Conservation (phyloP, 2,113 vertebrate species). For the Malaclemys terrapin region DNA sequence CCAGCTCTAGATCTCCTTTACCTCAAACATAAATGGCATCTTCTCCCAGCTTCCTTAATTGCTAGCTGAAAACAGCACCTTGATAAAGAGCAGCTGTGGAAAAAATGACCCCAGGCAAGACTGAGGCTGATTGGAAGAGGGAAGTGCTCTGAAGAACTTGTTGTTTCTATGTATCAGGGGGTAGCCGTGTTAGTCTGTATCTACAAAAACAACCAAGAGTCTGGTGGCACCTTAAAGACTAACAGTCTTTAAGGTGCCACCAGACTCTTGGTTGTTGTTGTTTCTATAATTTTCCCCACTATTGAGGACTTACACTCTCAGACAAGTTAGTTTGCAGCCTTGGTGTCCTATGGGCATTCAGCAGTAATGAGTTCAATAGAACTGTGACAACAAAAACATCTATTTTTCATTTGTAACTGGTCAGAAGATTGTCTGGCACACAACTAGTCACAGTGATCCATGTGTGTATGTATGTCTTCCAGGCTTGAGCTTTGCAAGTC, state of each 20-base stretch:
- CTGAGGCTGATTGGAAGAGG: not conserved
- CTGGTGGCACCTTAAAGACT: too few species aligned
- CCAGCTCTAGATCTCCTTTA: not conserved
- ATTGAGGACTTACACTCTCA: slow-evolving; percentile 12
- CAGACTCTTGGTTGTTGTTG: too few species aligned
- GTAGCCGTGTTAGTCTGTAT: too few species aligned
- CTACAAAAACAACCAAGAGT: too few species aligned
- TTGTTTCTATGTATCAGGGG: slow-evolving; percentile 36
- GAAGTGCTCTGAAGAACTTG: not conserved
- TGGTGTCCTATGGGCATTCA: not conserved
- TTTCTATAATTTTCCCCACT: slow-evolving; percentile 29
- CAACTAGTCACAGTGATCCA: not conserved
- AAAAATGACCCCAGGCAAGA: slow-evolving; percentile 6
- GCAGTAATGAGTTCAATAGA: slow-evolving; percentile 4
- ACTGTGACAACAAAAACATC: not conserved
- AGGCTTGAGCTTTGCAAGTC: not conserved
- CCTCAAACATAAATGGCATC: not conserved
- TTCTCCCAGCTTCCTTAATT: not conserved
- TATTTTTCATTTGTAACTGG: not conserved
- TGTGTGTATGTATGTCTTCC: not conserved
- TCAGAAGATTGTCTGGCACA: not conserved
- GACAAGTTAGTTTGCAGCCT: not conserved
- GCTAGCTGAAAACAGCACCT: not conserved
- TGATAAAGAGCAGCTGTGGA: not conserved
- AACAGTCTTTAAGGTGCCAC: too few species aligned